Conservation (phyloP, 2,797 vertebrate species). For the Cyprinella venusta region DNA sequence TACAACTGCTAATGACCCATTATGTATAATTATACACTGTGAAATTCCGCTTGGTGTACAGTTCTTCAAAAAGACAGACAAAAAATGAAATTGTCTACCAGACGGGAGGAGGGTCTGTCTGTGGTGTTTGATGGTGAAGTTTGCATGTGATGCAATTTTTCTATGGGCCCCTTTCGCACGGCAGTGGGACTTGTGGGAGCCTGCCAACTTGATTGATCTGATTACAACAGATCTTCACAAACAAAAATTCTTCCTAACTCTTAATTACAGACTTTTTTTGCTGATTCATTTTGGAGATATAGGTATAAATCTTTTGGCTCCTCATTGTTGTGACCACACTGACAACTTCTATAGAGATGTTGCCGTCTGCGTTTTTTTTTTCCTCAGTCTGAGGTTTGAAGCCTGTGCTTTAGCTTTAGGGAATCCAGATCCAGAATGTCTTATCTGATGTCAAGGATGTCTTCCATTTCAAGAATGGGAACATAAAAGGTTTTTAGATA, state of each 20-base stretch:
- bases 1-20: conserved; percentile 67
- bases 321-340: conserved; percentile 34
- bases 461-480: neutral
- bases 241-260: neutral
- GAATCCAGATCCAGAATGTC: neutral
- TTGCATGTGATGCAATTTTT: neutral
- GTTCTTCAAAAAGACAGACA: conserved; percentile 60
- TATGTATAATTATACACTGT: conserved; percentile 75
- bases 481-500: conserved; percentile 7
- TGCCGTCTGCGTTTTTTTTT: neutral
- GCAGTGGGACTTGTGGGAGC: conserved; percentile 2
- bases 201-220: conserved; percentile 20
- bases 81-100: conserved; percentile 19
- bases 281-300: conserved; percentile 36
- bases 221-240: conserved; percentile 40
- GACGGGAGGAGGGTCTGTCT: conserved; percentile 16
- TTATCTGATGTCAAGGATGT: neutral
- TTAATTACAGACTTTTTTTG: conserved; percentile 36
- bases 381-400: conserved; percentile 7
- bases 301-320: conserved; percentile 4
- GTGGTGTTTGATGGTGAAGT: conserved; percentile 2
- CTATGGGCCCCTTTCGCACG: neutral
- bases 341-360: conserved; percentile 41
- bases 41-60: conserved; percentile 64
- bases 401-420: conserved; percentile 16